A percentile compares a stretch with the other conserved stretches of the same genome.
These are phyloP conservation scores for Barnardius zonarius DNA, from an alignment of 2,113 vertebrate species.

Conservation along the genomic window DNA sequence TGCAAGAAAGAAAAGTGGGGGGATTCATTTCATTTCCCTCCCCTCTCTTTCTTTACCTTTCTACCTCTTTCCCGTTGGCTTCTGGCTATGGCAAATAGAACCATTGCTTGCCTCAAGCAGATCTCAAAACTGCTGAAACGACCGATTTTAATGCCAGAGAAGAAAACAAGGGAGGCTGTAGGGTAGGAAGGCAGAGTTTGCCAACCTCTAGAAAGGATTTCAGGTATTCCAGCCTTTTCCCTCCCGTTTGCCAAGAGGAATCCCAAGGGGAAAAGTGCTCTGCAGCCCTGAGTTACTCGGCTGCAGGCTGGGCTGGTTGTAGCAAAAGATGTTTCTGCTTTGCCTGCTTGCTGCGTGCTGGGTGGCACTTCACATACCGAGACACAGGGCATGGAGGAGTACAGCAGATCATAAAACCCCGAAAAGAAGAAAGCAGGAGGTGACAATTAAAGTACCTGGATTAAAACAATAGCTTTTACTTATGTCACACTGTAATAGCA, in stretches of 20 bases:
- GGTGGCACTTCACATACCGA: not conserved
- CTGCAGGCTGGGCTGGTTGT: not conserved
- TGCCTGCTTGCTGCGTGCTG: not conserved
- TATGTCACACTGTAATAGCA: not conserved
- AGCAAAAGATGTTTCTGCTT: not conserved
- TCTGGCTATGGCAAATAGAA: not conserved
- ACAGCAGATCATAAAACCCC: not conserved
- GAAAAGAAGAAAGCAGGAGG: not conserved
- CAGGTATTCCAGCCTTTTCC: not conserved
- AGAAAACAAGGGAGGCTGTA: not conserved
- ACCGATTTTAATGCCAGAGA: not conserved
- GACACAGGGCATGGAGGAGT: not conserved
- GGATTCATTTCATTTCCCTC: rapidly evolving
- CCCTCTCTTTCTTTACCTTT: not conserved
- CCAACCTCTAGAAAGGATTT: not conserved
- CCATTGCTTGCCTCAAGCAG: not conserved
- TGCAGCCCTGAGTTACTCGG: not conserved
- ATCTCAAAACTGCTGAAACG: not conserved
- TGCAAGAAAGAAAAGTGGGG: not conserved
- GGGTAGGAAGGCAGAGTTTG: not conserved
- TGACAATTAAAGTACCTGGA: not conserved
- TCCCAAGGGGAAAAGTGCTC: not conserved
- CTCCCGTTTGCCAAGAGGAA: not conserved
- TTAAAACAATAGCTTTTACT: conserved; percentile 25
- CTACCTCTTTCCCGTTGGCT: not conserved